Evolutionary conservation across 2,888 invertebrate genomes (phyloP).

Genomic region (Pachymerium ferrugineum): DNA sequence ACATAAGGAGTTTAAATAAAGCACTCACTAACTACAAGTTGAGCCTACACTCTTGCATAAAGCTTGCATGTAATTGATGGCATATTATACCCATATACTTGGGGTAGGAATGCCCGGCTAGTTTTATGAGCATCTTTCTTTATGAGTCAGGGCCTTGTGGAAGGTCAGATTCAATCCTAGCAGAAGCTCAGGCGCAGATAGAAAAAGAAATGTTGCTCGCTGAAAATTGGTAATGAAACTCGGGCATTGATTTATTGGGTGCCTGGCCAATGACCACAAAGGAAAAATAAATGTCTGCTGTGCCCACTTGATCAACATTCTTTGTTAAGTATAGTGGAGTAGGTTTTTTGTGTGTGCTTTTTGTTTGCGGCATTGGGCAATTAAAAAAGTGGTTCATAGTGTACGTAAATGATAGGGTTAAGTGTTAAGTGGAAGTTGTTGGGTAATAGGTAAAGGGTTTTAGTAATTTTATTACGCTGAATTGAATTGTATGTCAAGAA

Average conservation of each 20-base stretch:
- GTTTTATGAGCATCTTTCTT: constrained; percentile 13
- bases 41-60: background rate
- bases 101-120: background rate
- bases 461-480: no score
- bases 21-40: no score
- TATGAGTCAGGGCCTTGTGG: background rate
- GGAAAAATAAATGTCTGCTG: no score
- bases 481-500: no score
- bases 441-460: no score
- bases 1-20: background rate
- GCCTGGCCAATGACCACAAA: background rate
- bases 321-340: no score
- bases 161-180: background rate
- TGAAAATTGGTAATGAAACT: background rate
- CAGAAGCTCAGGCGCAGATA: background rate
- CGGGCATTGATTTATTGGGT: background rate
- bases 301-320: background rate
- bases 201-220: background rate
- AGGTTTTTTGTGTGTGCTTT: no score
- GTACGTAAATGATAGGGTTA: no score
- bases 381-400: no score
- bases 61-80: background rate
- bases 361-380: no score
- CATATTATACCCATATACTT: constrained; percentile 9
- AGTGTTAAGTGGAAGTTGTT: no score